Base-by-base conservation (phyloP, 2,888 invertebrate species). In the Eupelmus urozonus region DNA sequence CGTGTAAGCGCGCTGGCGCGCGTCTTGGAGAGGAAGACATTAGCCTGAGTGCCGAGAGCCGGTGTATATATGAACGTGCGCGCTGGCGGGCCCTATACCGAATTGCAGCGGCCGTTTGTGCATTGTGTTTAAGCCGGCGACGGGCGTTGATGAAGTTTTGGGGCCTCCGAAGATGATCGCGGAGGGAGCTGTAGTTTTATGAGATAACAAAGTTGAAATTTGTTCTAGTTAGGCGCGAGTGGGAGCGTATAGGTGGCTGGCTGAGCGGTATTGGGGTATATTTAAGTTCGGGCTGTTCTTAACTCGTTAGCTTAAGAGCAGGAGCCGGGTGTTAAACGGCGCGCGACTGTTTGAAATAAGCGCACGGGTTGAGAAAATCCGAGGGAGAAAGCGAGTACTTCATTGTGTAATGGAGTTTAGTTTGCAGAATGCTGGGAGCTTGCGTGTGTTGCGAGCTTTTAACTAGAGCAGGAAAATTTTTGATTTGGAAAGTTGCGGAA, bases 1-100 rank as follows among this genome's bases (percentile, higher is more conserved):
- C 16, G 63, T 70, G 62, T 65, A 76, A 70, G 76, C 70, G 71
- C 57, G 45, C 55, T 55, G 20, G 40, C 0, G 42, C 20, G 59
- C 7, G 45, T 45, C 45, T 4, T 45, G 42, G 29, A 0, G 45
- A 40, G 55, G 45, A 40, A 45, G 53, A 45, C 49, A 53, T 69
- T 69, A 69, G 51, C 69, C n/a, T 13, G 40, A 73, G 60, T 63
- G 27, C 67, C 18, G 1, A 42, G 40, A 57, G n/a, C 65, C 55
- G 40, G 63, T 53, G 71, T 59, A n/a, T 9, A 34, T 7, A 16
- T 9, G 40, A 42, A 60, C 5, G 20, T 42, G 42, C 7, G 53
- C 5, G 25, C 2, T 20, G 5, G 13, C 9, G 34, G 3, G 34
- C 34, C 3, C 34, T 34, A 5, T 34, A 9, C 34, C 9, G 34